Conservation (phyloP, 1,140 invertebrate genomes). For the Stegodyphus mimosarum region DNA sequence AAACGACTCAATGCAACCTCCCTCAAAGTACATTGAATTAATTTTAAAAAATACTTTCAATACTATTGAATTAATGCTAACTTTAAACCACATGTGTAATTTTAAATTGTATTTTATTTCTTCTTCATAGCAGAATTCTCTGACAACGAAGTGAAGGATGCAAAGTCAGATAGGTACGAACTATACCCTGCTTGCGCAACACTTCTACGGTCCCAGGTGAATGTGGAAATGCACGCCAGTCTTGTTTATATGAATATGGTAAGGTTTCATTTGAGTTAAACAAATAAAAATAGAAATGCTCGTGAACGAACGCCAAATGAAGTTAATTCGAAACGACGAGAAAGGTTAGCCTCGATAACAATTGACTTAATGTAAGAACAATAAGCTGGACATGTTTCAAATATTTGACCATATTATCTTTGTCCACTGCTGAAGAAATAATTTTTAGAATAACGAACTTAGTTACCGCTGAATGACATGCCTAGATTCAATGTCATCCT, state of each 20-base stretch:
- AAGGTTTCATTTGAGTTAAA: conserved; percentile 2
- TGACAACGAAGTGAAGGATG: conserved; percentile 40
- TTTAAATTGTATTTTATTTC: not conserved
- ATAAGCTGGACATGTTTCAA: too few species aligned
- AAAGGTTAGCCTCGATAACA: too few species aligned
- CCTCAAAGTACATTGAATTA: not conserved
- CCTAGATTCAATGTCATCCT: too few species aligned
- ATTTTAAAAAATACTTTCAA: not conserved
- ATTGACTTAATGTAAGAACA: too few species aligned
- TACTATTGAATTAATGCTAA: not conserved
- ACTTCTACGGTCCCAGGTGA: conserved; percentile 77
- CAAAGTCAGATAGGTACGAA: conserved; percentile 42
- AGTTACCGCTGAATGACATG: too few species aligned
- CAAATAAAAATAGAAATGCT: too few species aligned
- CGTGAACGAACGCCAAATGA: too few species aligned
- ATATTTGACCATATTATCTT: too few species aligned
- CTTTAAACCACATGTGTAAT: not conserved
- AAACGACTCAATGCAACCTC: not conserved
- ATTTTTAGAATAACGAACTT: too few species aligned
- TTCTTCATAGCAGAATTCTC: conserved; percentile 7
- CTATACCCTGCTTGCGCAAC: conserved; percentile 75
- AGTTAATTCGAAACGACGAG: too few species aligned
- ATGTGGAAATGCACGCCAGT: conserved; percentile 81
- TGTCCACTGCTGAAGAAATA: too few species aligned
- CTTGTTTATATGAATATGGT: conserved; percentile 86